Conservation (phyloP, 2,113 vertebrate genomes). For the Urocynchramus pylzowi region DNA sequence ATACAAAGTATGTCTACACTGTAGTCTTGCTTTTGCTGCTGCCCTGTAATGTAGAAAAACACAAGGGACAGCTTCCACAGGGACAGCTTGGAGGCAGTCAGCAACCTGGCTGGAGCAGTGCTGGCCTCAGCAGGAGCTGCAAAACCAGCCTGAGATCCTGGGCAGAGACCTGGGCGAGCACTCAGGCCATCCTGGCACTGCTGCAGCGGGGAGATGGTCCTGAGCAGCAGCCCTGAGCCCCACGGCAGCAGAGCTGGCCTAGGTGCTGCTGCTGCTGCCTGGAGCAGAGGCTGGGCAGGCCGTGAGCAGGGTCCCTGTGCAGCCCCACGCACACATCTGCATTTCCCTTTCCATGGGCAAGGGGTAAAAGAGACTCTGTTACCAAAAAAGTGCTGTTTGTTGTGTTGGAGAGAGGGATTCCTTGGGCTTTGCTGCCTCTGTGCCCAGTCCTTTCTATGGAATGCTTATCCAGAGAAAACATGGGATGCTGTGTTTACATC, state of each 20-base stretch:
- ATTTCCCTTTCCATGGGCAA: not conserved
- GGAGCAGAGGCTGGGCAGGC: not conserved
- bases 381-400: not conserved
- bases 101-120: not conserved
- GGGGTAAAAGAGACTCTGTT: not conserved
- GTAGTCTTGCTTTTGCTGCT: conserved; percentile 58
- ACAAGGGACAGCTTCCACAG: not conserved
- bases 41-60: not conserved
- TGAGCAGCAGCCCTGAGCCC: not conserved
- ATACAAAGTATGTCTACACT: conserved; percentile 1
- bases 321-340: not conserved
- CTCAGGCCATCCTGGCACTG: not conserved
- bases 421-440: conserved; percentile 16
- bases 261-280: not conserved
- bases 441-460: not conserved
- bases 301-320: not conserved
- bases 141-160: not conserved
- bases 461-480: not conserved
- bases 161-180: not conserved
- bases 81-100: not conserved
- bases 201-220: not conserved
- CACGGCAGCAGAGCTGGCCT: not conserved
- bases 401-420: not conserved
- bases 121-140: not conserved
- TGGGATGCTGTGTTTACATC: not conserved